Evolutionary conservation across 2,888 invertebrate species (phyloP).

Genomic region (Artemia sp.): DNA sequence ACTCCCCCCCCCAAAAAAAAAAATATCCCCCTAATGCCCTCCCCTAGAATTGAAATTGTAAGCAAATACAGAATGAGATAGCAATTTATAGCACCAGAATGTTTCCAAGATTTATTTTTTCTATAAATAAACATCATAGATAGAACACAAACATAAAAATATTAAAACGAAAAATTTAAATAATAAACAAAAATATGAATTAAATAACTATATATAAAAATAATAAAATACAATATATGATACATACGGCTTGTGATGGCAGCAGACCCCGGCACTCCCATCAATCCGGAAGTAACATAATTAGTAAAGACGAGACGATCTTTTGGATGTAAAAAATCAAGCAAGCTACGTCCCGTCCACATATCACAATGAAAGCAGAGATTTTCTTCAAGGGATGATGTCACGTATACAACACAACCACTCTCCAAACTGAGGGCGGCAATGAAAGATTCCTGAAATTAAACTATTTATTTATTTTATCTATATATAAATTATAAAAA

Average conservation of each 20-base stretch:
- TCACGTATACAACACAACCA: conserved; percentile 59
- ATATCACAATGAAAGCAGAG: conserved; percentile 64
- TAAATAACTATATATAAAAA: not conserved
- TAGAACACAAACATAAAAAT: too few species aligned
- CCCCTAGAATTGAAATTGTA: too few species aligned
- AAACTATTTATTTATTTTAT: not conserved
- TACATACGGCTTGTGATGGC: not conserved
- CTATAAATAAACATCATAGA: too few species aligned
- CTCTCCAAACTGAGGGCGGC: conserved; percentile 66
- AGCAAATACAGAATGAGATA: too few species aligned
- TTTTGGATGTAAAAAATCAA: conserved; percentile 67
- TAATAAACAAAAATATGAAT: not conserved
- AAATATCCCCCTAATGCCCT: too few species aligned
- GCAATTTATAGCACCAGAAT: too few species aligned
- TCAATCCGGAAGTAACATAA: conserved; percentile 46
- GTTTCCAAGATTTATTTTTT: too few species aligned
- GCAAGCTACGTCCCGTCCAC: conserved; percentile 69
- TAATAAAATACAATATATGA: not conserved
- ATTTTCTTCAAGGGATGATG: conserved; percentile 46
- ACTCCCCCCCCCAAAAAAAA: too few species aligned
- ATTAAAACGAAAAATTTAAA: too few species aligned
- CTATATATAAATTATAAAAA: too few species aligned
- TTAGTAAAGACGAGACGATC: conserved; percentile 54
- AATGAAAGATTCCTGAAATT: conserved; percentile 51
- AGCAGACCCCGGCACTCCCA: conserved; percentile 18